A percentile compares a stretch with the other conserved stretches of the same genome.
phyloP scores from a whole-genome alignment of 35 echinoderm and acorn worm species.

The Amphiura filiformis region DNA sequence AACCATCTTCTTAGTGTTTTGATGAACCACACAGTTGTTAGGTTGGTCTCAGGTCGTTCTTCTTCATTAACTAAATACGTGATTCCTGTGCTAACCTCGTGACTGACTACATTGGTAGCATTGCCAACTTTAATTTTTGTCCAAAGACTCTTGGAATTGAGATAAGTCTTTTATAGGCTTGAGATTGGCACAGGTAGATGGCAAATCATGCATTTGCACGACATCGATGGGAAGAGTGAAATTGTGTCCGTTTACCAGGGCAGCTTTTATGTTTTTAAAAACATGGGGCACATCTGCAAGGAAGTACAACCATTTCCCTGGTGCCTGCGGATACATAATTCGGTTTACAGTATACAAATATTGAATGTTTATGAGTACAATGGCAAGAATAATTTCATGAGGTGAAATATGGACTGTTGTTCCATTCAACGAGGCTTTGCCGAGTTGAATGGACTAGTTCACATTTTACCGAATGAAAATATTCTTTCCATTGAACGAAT shows the following conservation, averaged over 20 bases:
- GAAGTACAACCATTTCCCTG: conserved; percentile 28
- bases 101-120: conserved; percentile 27
- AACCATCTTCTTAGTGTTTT: conserved; percentile 37
- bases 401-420: too few species aligned
- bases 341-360: conserved; percentile 24
- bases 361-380: too few species aligned
- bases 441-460: too few species aligned
- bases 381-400: too few species aligned
- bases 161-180: neutral
- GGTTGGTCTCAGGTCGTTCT: neutral
- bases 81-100: neutral
- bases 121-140: conserved; percentile 38
- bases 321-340: conserved; percentile 34
- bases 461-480: too few species aligned
- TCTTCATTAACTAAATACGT: neutral
- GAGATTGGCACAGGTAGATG: conserved; percentile 6
- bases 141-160: neutral
- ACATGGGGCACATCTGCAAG: conserved; percentile 57
- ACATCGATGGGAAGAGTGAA: neutral
- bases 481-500: too few species aligned
- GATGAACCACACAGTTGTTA: conserved; percentile 15
- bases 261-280: conserved; percentile 48
- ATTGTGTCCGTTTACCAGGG: conserved; percentile 47
- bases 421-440: too few species aligned
- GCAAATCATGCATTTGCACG: conserved; percentile 6